Evolutionary conservation across 2,113 vertebrate genomes (phyloP).

Genomic region (Oreochromis niloticus): DNA sequence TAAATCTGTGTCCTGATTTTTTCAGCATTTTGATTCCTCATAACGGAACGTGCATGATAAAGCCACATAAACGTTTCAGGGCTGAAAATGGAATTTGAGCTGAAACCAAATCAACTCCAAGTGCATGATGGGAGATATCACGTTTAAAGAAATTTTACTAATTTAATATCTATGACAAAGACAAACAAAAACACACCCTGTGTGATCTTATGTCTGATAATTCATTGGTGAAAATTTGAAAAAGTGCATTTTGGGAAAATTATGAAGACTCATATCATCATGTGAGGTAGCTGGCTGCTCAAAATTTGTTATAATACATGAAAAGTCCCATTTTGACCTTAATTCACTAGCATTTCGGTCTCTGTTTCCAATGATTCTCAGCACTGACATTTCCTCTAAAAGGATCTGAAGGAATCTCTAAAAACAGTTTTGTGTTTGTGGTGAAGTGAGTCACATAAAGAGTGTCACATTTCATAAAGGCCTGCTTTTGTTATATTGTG

Average conservation of each 20-base stretch:
- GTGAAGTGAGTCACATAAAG: neutral
- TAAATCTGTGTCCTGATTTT: neutral
- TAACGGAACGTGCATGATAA: neutral
- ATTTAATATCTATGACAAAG: neutral
- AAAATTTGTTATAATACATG: neutral
- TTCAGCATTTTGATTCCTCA: neutral
- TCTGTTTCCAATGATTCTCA: neutral
- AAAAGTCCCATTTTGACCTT: neutral
- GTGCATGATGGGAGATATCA: rapidly evolving
- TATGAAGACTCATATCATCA: neutral
- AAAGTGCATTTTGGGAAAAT: rapidly evolving
- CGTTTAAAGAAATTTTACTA: rapidly evolving
- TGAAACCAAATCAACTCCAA: neutral
- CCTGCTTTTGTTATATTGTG: neutral
- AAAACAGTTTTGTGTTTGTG: neutral
- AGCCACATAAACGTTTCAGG: neutral
- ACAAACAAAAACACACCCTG: neutral
- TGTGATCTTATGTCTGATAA: neutral
- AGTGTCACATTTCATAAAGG: neutral
- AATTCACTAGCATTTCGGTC: rapidly evolving
- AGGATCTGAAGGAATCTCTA: neutral
- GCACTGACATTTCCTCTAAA: neutral
- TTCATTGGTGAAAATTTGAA: neutral
- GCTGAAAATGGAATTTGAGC: neutral
- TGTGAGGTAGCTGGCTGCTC: rapidly evolving